Percentiles rank a stretch among this genome's conserved stretches.
Conservation (phyloP, 1,140 invertebrate genomes). For the Eufriesea mexicana region DNA sequence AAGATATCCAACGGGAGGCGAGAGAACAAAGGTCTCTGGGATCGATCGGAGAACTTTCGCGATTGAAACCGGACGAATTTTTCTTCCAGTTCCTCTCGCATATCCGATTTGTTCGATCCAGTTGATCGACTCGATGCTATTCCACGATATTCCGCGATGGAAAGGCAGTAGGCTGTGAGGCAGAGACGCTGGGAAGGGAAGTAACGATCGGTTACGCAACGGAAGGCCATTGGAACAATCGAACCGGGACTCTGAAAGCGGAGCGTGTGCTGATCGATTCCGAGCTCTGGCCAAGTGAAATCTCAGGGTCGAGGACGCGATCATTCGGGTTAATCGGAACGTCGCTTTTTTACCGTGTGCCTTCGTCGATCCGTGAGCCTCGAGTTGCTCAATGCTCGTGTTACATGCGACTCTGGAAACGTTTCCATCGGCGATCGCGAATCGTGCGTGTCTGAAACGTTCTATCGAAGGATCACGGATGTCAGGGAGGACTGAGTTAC, state of each 20-base stretch:
- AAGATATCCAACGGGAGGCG: too few species aligned
- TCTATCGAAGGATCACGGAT: too few species aligned
- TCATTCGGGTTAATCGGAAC: conserved; percentile 17
- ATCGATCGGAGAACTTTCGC: too few species aligned
- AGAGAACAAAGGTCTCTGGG: too few species aligned
- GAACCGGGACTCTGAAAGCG: not conserved
- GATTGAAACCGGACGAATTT: too few species aligned
- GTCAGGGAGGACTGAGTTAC: too few species aligned
- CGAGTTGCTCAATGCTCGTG: not conserved
- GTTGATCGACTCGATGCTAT: too few species aligned
- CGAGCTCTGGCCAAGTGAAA: conserved; percentile 31
- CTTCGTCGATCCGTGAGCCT: not conserved
- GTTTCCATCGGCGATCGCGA: not conserved
- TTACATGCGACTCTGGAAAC: not conserved
- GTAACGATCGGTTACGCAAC: not conserved
- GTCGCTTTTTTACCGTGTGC: not conserved
- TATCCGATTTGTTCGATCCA: too few species aligned
- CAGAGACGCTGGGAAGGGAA: not conserved
- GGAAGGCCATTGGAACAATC: not conserved
- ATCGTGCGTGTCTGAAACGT: too few species aligned
- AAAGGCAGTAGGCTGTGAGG: too few species aligned
- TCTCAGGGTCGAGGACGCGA: conserved; percentile 22
- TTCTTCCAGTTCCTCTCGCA: too few species aligned
- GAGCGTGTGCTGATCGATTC: not conserved
- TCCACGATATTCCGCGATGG: too few species aligned